Conservation (phyloP, 2,113 vertebrate genomes). For the Austrofundulus limnaeus region DNA sequence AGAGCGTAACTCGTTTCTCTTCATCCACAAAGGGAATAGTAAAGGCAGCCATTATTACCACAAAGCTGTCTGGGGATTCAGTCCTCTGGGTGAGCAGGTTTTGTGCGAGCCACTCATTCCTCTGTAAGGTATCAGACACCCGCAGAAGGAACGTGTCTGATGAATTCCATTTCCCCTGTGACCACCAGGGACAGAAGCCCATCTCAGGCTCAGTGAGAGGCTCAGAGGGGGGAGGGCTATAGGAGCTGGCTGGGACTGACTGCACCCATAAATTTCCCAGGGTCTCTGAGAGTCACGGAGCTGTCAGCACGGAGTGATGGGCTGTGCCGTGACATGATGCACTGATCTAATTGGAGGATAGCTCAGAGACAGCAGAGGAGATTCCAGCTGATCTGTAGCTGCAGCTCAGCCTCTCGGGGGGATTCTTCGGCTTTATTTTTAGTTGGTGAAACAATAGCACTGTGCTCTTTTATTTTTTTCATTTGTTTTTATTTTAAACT, state of each 20-base stretch:
- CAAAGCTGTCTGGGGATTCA: constrained; percentile 36
- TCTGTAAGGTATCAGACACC: constrained; percentile 44
- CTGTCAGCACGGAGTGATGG: constrained; percentile 69
- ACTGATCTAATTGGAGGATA: constrained; percentile 65
- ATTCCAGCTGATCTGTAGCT: constrained; percentile 55
- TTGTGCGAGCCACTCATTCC: constrained; percentile 34
- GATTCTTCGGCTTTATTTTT: constrained; percentile 46
- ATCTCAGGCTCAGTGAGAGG: constrained; percentile 23
- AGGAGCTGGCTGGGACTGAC: constrained; percentile 41
- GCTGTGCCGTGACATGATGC: constrained; percentile 58
- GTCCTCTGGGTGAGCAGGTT: constrained; percentile 41
- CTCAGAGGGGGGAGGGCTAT: constrained; percentile 2
- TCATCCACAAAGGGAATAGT: constrained; percentile 6
- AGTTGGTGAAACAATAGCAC: constrained; percentile 25
- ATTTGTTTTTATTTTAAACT: not conserved
- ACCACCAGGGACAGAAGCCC: constrained; percentile 40
- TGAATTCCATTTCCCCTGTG: constrained; percentile 37
- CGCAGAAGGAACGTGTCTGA: constrained; percentile 38
- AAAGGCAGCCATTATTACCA: constrained; percentile 36
- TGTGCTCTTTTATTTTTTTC: not conserved
- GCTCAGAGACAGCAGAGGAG: constrained; percentile 56
- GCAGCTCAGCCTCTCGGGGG: constrained; percentile 19
- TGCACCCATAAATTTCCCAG: constrained; percentile 59
- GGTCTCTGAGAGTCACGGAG: constrained; percentile 59
- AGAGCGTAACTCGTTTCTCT: constrained; percentile 18